Evolutionary conservation across 2,113 vertebrate genomes (phyloP).

Genomic region (Neolamprologus tretocephalus): DNA sequence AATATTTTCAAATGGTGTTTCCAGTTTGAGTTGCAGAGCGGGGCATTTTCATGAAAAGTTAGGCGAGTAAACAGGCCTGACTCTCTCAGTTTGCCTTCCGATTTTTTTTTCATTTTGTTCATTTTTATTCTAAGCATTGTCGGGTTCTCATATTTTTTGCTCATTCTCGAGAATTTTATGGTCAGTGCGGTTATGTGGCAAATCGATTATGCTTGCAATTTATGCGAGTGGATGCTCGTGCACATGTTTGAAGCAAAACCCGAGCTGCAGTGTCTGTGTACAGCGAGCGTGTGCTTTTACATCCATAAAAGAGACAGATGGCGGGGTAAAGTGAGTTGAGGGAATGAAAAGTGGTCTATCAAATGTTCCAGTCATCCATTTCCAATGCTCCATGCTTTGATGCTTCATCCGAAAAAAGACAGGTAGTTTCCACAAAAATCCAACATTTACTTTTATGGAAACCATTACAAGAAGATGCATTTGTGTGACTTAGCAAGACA

Average conservation of each 20-base stretch:
- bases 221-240: not conserved
- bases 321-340: not conserved
- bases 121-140: not conserved
- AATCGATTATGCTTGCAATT: not conserved
- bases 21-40: not conserved
- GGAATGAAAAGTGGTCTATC: slow-evolving; percentile 30
- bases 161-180: not conserved
- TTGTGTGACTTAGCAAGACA: not conserved
- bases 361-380: slow-evolving; percentile 27
- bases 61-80: not conserved
- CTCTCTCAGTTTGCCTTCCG: not conserved
- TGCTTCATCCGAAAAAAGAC: not conserved
- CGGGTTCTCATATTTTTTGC: not conserved
- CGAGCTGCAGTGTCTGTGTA: not conserved
- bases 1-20: not conserved
- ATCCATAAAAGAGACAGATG: slow-evolving; percentile 40
- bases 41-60: not conserved
- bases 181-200: not conserved
- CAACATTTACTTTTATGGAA: slow-evolving; percentile 16
- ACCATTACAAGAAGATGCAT: not conserved
- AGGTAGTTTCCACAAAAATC: not conserved
- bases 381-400: slow-evolving; percentile 7
- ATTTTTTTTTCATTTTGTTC: not conserved
- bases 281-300: not conserved
- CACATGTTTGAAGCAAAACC: not conserved